Evolutionary conservation across 2,797 vertebrate species (phyloP).

Genomic region (Anas bahamensis): DNA sequence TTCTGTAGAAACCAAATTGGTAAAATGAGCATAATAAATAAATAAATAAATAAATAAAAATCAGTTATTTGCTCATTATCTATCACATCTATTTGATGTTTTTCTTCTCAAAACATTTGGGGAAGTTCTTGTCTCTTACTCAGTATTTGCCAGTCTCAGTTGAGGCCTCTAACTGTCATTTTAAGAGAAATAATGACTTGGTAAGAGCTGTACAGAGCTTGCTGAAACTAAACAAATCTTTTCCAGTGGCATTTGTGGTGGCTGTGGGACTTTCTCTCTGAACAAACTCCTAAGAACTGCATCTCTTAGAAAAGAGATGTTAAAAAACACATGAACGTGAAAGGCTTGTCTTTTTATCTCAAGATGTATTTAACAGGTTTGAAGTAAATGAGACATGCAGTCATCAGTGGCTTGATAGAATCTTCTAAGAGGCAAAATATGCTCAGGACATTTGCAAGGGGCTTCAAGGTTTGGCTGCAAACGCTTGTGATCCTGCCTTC

Average conservation of each 20-base stretch:
- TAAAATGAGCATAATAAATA: not conserved
- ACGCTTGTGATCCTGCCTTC: not conserved
- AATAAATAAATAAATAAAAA: not conserved
- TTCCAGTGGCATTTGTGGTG: not conserved
- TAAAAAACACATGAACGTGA: not conserved
- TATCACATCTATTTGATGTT: not conserved
- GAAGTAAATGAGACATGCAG: not conserved
- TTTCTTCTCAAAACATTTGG: not conserved
- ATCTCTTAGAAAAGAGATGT: not conserved
- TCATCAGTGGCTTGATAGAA: not conserved
- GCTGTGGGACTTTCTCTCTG: not conserved
- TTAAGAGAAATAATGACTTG: not conserved
- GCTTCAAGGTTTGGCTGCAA: not conserved
- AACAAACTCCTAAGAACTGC: not conserved
- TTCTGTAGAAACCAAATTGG: not conserved
- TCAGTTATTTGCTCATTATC: not conserved
- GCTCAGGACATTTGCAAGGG: not conserved
- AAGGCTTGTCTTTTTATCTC: not conserved
- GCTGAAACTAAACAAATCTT: not conserved
- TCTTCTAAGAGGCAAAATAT: not conserved
- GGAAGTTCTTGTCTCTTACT: not conserved
- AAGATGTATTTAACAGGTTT: not conserved
- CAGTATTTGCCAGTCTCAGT: not conserved
- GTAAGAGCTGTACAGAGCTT: not conserved
- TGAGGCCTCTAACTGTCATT: not conserved